A percentile compares a stretch with the other conserved stretches of the same genome.
Evolutionary conservation across 2,113 vertebrate species (phyloP).

Genomic region (Empidonax alnorum): DNA sequence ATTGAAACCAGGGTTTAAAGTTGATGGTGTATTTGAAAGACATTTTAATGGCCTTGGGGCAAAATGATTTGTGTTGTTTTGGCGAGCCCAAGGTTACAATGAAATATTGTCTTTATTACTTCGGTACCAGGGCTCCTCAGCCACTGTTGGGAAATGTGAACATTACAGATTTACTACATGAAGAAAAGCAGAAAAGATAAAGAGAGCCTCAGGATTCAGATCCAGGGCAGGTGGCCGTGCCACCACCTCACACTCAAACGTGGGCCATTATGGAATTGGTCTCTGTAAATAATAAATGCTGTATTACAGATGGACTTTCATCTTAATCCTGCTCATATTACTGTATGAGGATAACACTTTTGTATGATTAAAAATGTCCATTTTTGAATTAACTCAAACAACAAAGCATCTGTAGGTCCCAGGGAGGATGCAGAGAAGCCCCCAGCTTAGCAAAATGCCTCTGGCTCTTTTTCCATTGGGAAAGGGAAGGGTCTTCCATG

Average conservation of each 20-base stretch:
- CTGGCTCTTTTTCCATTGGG: background rate
- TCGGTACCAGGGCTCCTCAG: background rate
- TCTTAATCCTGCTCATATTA: conserved; percentile 45
- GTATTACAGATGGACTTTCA: conserved; percentile 54
- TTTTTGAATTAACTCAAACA: conserved; percentile 50
- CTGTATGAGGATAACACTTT: conserved; percentile 41
- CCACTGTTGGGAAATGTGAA: conserved; percentile 12
- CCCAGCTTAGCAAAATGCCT: background rate
- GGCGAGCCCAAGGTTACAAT: conserved; percentile 42
- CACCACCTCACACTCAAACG: background rate
- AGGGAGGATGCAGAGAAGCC: background rate
- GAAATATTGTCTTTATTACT: conserved; percentile 54
- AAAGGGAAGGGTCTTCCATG: background rate
- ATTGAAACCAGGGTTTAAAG: conserved; percentile 24
- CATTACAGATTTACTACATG: background rate
- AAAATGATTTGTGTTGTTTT: conserved; percentile 58
- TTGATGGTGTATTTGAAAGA: conserved; percentile 14
- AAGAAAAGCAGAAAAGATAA: conserved; percentile 29
- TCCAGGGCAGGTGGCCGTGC: background rate
- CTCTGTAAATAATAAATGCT: conserved; percentile 47
- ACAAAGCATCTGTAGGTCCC: background rate
- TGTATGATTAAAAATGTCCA: conserved; percentile 48
- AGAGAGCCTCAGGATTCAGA: background rate
- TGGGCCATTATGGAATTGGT: conserved; percentile 17
- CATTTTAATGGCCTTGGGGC: conserved; percentile 40